Percentiles rank a stretch among this genome's conserved stretches.
Evolutionary conservation across 2,797 vertebrate species (phyloP).

Genomic region (Malacoctenus gilli): DNA sequence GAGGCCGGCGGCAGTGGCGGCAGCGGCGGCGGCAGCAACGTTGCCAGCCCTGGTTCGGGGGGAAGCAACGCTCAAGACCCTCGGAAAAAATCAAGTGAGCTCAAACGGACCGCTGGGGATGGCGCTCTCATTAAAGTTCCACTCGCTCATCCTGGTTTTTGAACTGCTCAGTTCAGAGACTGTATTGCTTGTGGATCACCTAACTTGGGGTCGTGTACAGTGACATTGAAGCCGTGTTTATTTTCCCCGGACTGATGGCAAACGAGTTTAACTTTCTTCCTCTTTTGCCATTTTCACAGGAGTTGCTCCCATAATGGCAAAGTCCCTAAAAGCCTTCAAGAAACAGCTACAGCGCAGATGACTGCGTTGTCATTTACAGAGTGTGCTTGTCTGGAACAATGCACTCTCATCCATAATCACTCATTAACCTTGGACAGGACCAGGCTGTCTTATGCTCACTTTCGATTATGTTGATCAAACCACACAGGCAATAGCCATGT

Average conservation of each 20-base stretch:
- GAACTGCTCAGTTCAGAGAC: too few relatives aligned
- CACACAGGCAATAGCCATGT: constrained; percentile 2
- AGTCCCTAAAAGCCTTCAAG: constrained; percentile 86
- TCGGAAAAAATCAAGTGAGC: constrained; percentile 86
- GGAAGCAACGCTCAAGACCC: constrained; percentile 70
- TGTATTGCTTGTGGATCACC: too few relatives aligned
- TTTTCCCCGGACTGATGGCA: background rate
- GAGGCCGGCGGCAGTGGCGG: constrained; percentile 58
- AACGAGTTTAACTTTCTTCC: too few relatives aligned
- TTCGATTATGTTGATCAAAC: constrained; percentile 41
- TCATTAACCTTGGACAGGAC: constrained; percentile 43
- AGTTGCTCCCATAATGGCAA: constrained; percentile 91
- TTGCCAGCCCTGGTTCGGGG: constrained; percentile 33
- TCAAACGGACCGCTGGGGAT: background rate
- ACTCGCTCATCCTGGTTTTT: too few relatives aligned
- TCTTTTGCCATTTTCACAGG: constrained; percentile 71
- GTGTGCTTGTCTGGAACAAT: constrained; percentile 10
- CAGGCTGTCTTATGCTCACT: constrained; percentile 40
- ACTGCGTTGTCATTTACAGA: constrained; percentile 37
- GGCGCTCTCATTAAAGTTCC: too few relatives aligned
- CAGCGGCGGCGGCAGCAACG: background rate
- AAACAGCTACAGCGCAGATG: constrained; percentile 80
- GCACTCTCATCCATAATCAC: too few relatives aligned
- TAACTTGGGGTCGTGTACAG: too few relatives aligned
- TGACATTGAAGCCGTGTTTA: too few relatives aligned